Conservation (phyloP, 2,888 invertebrate genomes). For the Gordius sp. region DNA sequence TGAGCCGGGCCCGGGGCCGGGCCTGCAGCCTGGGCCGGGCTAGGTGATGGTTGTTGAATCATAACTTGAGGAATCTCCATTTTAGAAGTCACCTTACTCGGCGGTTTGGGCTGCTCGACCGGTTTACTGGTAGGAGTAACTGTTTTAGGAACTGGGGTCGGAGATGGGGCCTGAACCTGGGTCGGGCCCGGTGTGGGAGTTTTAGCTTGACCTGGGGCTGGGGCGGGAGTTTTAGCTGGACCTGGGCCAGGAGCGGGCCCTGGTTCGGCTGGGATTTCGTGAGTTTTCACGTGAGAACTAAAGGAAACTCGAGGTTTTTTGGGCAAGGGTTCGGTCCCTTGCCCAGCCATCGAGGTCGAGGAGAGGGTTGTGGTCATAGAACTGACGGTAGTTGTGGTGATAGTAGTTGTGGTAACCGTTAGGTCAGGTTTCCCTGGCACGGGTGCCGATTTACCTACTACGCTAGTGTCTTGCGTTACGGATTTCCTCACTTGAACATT, state of each 20-base stretch:
- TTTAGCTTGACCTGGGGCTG: background rate
- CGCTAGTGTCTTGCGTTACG: background rate
- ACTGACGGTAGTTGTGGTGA: background rate
- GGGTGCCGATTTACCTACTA: background rate
- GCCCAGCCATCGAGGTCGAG: background rate
- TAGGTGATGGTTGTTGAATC: too few species aligned
- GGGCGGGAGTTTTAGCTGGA: background rate
- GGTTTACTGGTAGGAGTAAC: background rate
- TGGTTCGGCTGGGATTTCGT: background rate
- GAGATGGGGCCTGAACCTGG: background rate
- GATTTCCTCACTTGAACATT: too few species aligned
- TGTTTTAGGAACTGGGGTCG: background rate
- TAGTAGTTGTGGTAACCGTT: background rate
- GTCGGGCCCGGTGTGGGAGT: background rate
- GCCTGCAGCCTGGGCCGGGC: too few species aligned
- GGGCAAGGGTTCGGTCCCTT: background rate
- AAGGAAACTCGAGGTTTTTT: constrained; percentile 10
- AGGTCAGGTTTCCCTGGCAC: background rate
- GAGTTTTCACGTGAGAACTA: background rate
- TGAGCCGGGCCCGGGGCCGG: too few species aligned
- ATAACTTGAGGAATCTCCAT: too few species aligned
- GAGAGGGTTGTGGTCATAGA: background rate
- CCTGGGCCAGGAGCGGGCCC: background rate
- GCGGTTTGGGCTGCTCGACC: too few species aligned
- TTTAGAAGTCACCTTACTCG: too few species aligned